Evolutionary conservation across 2,888 invertebrate species (phyloP).

Genomic region (Anoplius nigerrimus): DNA sequence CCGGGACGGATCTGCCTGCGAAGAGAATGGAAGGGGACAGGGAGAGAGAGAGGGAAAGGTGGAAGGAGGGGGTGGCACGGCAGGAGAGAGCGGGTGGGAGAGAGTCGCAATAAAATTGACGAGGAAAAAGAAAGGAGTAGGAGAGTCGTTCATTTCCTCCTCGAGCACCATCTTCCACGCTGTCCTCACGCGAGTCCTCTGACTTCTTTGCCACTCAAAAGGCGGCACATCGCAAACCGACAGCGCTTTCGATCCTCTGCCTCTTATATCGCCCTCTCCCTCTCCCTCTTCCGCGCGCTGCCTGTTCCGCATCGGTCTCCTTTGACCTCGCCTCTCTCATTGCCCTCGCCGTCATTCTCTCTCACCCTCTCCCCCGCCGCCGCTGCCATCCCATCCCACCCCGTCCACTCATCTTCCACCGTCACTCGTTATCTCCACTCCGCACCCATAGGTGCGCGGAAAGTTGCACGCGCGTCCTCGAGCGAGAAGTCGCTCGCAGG

Average conservation of each 20-base stretch:
- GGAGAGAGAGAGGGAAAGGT: conserved; percentile 1
- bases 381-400: no score
- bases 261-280: background rate
- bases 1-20: conserved; percentile 26
- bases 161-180: conserved; percentile 14
- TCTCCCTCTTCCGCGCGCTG: background rate
- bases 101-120: conserved; percentile 61
- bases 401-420: no score
- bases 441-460: no score
- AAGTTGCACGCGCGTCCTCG: no score
- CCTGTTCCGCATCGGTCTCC: background rate
- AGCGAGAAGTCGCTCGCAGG: no score
- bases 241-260: background rate
- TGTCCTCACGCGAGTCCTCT: background rate
- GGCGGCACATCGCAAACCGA: background rate
- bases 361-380: no score
- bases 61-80: background rate
- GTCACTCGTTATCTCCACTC: no score
- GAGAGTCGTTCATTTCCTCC: conserved; percentile 63
- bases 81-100: conserved; percentile 11
- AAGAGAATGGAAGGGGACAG: background rate
- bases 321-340: background rate
- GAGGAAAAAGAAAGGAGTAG: conserved; percentile 45
- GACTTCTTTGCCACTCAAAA: background rate
- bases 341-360: no score